These are phyloP conservation scores for Tetraodon nigroviridis DNA, from an alignment of 2,113 vertebrate genomes.

Conservation along the genomic window DNA sequence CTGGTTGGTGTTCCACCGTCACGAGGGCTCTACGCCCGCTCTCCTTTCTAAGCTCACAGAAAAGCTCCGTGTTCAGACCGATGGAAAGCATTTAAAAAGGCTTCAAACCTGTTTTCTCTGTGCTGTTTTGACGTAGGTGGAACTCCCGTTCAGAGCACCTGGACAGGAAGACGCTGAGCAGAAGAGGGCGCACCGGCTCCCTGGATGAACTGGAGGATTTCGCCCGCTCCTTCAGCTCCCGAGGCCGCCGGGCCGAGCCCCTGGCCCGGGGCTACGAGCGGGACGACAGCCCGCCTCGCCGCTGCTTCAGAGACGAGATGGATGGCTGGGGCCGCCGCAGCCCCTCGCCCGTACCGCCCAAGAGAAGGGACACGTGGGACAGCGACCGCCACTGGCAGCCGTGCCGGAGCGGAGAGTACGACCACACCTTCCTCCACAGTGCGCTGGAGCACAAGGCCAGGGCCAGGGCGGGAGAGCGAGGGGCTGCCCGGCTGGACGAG, in stretches of 20 bases:
- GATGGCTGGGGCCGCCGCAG: conserved; percentile 75
- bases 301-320: conserved; percentile 55
- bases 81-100: no score
- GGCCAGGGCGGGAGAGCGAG: conserved; percentile 45
- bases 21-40: no score
- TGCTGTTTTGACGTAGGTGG: conserved; percentile 71
- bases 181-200: conserved; percentile 84
- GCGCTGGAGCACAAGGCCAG: conserved; percentile 82
- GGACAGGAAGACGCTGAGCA: conserved; percentile 82
- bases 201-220: conserved; percentile 94
- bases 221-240: conserved; percentile 77
- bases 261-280: conserved; percentile 59
- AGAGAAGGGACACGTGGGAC: conserved; percentile 79
- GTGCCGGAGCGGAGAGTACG: conserved; percentile 74
- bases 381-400: conserved; percentile 64
- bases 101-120: neutral
- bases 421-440: conserved; percentile 79
- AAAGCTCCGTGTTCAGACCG: no score
- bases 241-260: conserved; percentile 66
- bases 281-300: conserved; percentile 66
- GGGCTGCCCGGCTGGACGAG: conserved; percentile 62
- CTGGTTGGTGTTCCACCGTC: no score
- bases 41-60: no score
- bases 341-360: conserved; percentile 76
- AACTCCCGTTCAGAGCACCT: conserved; percentile 87